Evolutionary conservation across 2,797 vertebrate species (phyloP).

Genomic region (Cossypha polioptera): DNA sequence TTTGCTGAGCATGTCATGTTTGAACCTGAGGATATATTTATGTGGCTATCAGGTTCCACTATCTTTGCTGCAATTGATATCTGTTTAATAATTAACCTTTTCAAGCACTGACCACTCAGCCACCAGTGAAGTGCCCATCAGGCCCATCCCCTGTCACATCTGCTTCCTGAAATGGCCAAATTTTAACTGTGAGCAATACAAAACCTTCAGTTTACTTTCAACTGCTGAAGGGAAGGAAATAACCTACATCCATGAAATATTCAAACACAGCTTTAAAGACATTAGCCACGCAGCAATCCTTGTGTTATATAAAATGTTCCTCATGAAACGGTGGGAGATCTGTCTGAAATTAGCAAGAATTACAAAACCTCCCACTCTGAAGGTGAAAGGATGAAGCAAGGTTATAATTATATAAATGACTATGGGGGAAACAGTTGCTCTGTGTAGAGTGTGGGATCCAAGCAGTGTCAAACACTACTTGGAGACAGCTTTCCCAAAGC

Average conservation of each 20-base stretch:
- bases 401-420: conserved; percentile 60
- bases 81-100: conserved; percentile 7
- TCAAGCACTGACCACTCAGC: neutral
- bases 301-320: conserved; percentile 42
- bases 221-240: conserved; percentile 2
- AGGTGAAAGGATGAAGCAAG: conserved; percentile 59
- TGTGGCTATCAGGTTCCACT: neutral
- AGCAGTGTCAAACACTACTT: neutral
- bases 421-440: conserved; percentile 45
- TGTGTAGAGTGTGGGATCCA: conserved; percentile 16
- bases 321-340: conserved; percentile 50
- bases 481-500: conserved; percentile 8
- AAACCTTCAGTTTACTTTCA: neutral
- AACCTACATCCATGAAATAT: neutral
- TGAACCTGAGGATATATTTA: neutral
- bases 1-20: neutral
- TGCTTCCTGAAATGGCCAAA: neutral
- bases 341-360: conserved; percentile 57
- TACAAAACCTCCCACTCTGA: conserved; percentile 55
- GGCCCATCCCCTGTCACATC: neutral
- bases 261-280: conserved; percentile 22
- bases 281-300: conserved; percentile 29
- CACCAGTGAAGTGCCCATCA: neutral
- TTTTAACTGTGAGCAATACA: neutral
- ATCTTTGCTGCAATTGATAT: neutral